phyloP scores from a whole-genome alignment of 2,888 invertebrate genomes.

The Dryobota labecula region DNA sequence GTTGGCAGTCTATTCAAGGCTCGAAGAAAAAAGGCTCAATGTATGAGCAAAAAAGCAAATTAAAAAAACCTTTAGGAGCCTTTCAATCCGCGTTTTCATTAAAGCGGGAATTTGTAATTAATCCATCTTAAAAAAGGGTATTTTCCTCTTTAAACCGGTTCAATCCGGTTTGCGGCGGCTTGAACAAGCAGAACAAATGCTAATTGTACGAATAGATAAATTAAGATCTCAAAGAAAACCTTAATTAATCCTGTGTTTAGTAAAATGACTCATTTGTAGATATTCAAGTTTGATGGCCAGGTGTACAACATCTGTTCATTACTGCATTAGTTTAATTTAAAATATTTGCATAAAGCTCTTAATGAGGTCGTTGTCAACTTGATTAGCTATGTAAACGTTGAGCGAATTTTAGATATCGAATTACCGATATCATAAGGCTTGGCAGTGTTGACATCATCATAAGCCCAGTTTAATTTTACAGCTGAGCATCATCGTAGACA shows the following conservation, averaged over 20 bases:
- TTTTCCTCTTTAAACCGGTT: slow-evolving; percentile 64
- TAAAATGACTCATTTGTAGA: slow-evolving; percentile 36
- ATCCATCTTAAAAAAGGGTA: slow-evolving; percentile 67
- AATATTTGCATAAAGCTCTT: slow-evolving; percentile 30
- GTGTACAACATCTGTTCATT: slow-evolving; percentile 42
- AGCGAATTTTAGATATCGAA: slow-evolving; percentile 28
- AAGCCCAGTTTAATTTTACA: no score
- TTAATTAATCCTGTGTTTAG: slow-evolving; percentile 8
- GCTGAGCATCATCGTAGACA: background rate
- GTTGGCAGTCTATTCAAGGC: slow-evolving; percentile 50
- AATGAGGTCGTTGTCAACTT: slow-evolving; percentile 37
- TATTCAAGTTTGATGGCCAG: slow-evolving; percentile 30
- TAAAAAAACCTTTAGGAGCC: slow-evolving; percentile 66
- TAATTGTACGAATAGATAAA: slow-evolving; percentile 17
- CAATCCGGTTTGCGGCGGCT: slow-evolving; percentile 55
- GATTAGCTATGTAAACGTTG: slow-evolving; percentile 39
- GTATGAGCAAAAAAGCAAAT: slow-evolving; percentile 69
- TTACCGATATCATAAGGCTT: slow-evolving; percentile 15
- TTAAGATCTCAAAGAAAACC: slow-evolving; percentile 20
- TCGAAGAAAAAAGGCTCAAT: slow-evolving; percentile 66
- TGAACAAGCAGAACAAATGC: slow-evolving; percentile 27
- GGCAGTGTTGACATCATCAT: slow-evolving; percentile 27
- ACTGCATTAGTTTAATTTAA: slow-evolving; percentile 26
- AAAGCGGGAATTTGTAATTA: slow-evolving; percentile 71
- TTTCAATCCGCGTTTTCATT: slow-evolving; percentile 68